These are phyloP conservation scores for Sminthopsis crassicaudata DNA, from an alignment of 2,113 vertebrate species.

Conservation along the genomic window DNA sequence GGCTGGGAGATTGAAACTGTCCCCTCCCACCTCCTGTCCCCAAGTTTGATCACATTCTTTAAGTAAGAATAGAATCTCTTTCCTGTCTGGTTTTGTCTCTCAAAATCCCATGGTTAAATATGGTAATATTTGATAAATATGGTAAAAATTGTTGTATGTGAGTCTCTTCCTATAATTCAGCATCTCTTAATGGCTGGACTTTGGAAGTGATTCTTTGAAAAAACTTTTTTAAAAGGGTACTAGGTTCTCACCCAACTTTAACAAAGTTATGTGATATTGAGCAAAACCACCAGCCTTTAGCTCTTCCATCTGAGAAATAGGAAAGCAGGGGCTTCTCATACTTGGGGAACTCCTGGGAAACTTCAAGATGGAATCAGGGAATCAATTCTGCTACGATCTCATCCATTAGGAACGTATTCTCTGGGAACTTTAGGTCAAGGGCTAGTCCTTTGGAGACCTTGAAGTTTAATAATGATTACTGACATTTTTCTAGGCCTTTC, in stretches of 20 bases:
- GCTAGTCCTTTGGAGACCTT: not conserved
- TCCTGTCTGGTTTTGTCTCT: not conserved
- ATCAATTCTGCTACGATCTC: not conserved
- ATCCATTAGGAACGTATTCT: not conserved
- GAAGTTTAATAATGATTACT: not conserved
- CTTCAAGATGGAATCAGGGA: not conserved
- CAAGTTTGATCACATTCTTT: not conserved
- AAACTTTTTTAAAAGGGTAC: no score
- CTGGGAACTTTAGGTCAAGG: not conserved
- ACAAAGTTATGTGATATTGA: not conserved
- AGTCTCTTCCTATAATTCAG: not conserved
- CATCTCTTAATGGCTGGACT: no score
- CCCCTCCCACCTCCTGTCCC: no score
- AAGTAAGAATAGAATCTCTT: not conserved
- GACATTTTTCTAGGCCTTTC: not conserved
- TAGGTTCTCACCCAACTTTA: not conserved
- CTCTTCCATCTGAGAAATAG: not conserved
- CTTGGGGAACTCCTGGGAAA: not conserved
- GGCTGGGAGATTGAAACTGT: not conserved
- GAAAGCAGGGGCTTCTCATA: not conserved
- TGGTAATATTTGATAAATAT: not conserved
- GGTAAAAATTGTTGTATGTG: no score
- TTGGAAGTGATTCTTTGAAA: no score
- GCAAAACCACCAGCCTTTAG: not conserved
- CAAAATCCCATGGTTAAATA: not conserved